Evolutionary conservation across 2,797 vertebrate species (phyloP).

Genomic region (Poecilia wingei): DNA sequence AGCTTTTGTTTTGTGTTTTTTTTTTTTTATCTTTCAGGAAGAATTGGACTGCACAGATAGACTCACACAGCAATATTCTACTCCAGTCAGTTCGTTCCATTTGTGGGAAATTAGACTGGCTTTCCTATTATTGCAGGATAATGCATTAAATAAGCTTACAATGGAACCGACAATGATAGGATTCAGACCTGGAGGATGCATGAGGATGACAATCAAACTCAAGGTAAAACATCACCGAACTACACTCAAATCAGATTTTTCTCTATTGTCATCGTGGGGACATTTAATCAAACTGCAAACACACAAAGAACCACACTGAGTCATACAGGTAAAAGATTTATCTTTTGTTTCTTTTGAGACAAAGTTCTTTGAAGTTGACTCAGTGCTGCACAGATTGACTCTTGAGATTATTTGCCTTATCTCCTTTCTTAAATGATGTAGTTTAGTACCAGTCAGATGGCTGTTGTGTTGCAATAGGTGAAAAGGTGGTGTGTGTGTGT

Average conservation of each 20-base stretch:
- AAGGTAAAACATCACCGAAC: slow-evolving; percentile 73
- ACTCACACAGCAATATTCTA: slow-evolving; percentile 46
- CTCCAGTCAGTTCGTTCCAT: slow-evolving; percentile 36
- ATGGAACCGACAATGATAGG: slow-evolving; percentile 68
- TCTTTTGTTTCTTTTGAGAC: slow-evolving; percentile 1
- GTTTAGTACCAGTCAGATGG: background rate
- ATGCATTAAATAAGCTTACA: slow-evolving; percentile 39
- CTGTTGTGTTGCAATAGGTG: background rate
- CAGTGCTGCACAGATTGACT: background rate
- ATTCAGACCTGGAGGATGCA: slow-evolving; percentile 57
- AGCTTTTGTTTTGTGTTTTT: slow-evolving; percentile 5
- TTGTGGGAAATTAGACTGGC: slow-evolving; percentile 36
- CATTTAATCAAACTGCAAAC: background rate
- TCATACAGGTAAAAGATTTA: background rate
- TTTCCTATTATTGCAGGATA: slow-evolving; percentile 44
- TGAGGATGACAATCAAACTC: slow-evolving; percentile 55
- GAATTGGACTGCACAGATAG: slow-evolving; percentile 72
- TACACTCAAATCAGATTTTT: slow-evolving; percentile 12
- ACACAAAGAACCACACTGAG: background rate
- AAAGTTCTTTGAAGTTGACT: background rate
- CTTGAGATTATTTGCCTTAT: background rate
- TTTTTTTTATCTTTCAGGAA: slow-evolving; percentile 65
- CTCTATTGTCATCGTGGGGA: background rate
- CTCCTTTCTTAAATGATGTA: background rate
- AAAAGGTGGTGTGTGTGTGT: background rate